Evolutionary conservation across 2,888 invertebrate genomes (phyloP).

Genomic region (Drosophila stalkeri): DNA sequence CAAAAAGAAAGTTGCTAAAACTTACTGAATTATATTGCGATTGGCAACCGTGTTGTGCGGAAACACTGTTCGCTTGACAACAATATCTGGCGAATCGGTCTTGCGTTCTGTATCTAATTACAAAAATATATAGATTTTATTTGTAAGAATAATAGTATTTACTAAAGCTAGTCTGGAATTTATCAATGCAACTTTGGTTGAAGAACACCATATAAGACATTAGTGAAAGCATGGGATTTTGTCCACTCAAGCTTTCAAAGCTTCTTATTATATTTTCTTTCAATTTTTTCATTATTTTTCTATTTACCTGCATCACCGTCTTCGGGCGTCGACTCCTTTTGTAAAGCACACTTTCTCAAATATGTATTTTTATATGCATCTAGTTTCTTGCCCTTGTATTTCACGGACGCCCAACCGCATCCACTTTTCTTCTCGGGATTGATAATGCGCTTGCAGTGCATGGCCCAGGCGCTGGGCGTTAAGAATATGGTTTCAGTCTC

Average conservation of each 20-base stretch:
- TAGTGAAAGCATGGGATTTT: no score
- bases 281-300: not conserved
- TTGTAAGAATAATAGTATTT: not conserved
- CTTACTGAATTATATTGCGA: slow-evolving; percentile 91
- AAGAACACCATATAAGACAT: no score
- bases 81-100: slow-evolving; percentile 87
- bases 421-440: slow-evolving; percentile 96
- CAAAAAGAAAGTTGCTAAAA: no score
- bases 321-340: slow-evolving; percentile 86
- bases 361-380: slow-evolving; percentile 95
- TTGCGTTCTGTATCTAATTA: slow-evolving; percentile 87
- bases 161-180: not conserved
- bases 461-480: slow-evolving; percentile 97
- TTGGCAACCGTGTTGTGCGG: slow-evolving; percentile 91
- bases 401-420: slow-evolving; percentile 97
- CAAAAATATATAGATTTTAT: not conserved
- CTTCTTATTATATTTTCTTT: not conserved
- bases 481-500: slow-evolving; percentile 95
- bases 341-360: slow-evolving; percentile 89
- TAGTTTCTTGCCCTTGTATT: slow-evolving; percentile 94
- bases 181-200: not conserved
- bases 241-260: not conserved
- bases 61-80: slow-evolving; percentile 88
- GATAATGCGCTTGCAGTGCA: slow-evolving; percentile 95
- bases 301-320: slow-evolving; percentile 77